These are phyloP conservation scores for Corythaeola cristata DNA, from an alignment of 2,113 vertebrate genomes.

Conservation along the genomic window DNA sequence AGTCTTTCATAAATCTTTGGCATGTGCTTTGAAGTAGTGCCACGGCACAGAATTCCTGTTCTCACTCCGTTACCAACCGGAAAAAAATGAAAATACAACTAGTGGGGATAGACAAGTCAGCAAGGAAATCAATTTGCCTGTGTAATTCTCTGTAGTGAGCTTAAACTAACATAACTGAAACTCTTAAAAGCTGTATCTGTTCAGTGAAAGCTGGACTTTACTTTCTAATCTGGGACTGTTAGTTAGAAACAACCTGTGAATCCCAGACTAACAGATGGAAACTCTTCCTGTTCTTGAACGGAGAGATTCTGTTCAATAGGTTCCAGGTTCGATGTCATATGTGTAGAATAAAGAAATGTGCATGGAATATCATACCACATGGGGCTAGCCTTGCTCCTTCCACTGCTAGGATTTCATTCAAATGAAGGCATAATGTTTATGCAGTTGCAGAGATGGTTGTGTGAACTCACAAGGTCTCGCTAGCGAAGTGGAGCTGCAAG, in stretches of 20 bases:
- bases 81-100: not conserved
- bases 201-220: not conserved
- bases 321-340: not conserved
- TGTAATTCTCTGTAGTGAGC: not conserved
- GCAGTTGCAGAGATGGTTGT: not conserved
- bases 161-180: not conserved
- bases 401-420: not conserved
- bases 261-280: not conserved
- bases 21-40: not conserved
- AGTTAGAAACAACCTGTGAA: not conserved
- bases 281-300: not conserved
- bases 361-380: not conserved
- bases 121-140: not conserved
- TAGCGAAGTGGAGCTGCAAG: not conserved
- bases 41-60: slow-evolving; percentile 15
- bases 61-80: not conserved
- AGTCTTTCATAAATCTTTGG: not conserved
- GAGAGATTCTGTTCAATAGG: not conserved
- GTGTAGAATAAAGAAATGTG: not conserved
- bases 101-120: not conserved
- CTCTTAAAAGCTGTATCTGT: not conserved
- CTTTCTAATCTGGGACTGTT: not conserved
- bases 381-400: not conserved
- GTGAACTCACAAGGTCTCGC: not conserved
- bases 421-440: not conserved